Conservation (phyloP, 2,797 vertebrate species). For the Xenopus petersii region DNA sequence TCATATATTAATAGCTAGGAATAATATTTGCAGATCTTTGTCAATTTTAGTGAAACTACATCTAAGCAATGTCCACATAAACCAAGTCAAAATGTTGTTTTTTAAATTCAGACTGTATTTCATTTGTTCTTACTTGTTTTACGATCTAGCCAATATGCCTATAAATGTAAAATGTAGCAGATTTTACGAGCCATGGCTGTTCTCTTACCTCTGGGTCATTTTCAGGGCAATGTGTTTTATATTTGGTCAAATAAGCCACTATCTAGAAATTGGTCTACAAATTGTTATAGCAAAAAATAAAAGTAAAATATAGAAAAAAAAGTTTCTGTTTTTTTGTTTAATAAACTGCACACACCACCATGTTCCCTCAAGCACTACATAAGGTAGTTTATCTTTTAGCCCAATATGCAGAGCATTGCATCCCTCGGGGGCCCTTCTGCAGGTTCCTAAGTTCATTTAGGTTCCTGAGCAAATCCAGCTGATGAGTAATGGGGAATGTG, state of each 20-base stretch:
- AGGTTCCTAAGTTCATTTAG: slow-evolving; percentile 45
- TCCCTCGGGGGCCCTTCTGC: slow-evolving; percentile 39
- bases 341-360: neutral
- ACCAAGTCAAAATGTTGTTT: too few relatives aligned
- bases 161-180: slow-evolving; percentile 33
- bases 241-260: slow-evolving; percentile 21
- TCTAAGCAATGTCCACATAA: too few relatives aligned
- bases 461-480: slow-evolving; percentile 40
- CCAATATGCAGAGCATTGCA: slow-evolving; percentile 16
- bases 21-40: too few relatives aligned
- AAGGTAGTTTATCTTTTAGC: neutral
- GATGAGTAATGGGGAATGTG: slow-evolving; percentile 47
- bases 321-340: neutral
- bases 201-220: slow-evolving; percentile 44
- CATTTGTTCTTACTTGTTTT: slow-evolving; percentile 32
- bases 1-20: too few relatives aligned
- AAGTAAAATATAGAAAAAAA: slow-evolving; percentile 3
- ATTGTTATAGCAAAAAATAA: neutral
- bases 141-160: slow-evolving; percentile 39
- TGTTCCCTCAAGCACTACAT: slow-evolving; percentile 19
- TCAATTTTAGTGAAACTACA: too few relatives aligned
- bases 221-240: slow-evolving; percentile 40
- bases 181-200: slow-evolving; percentile 41
- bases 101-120: too few relatives aligned
- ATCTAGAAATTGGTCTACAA: neutral